A percentile compares a stretch with the other conserved stretches of the same genome.
These are phyloP conservation scores for Volucella zonaria DNA, from an alignment of 2,888 invertebrate species.

Conservation along the genomic window DNA sequence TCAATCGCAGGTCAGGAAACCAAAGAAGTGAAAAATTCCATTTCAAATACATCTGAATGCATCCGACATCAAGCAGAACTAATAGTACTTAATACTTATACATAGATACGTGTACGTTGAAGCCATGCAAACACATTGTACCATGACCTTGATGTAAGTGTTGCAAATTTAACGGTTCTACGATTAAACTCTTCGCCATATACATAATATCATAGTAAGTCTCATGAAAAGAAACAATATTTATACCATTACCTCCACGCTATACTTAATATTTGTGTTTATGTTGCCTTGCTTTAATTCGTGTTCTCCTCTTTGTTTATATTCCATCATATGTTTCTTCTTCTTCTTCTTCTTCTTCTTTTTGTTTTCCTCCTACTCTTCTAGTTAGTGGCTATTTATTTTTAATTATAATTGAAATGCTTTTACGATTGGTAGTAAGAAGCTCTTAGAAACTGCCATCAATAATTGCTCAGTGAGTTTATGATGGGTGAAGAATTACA, in stretches of 20 bases:
- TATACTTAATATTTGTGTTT: conserved; percentile 60
- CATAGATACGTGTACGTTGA: not conserved
- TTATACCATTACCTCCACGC: conserved; percentile 61
- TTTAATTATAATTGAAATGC: conserved; percentile 21
- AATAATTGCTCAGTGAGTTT: conserved; percentile 33
- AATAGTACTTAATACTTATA: conserved; percentile 2
- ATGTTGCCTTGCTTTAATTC: conserved; percentile 34
- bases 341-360: too few relatives aligned
- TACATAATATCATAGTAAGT: too few relatives aligned
- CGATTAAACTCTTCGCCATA: not conserved
- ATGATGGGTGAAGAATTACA: conserved; percentile 54
- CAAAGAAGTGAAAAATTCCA: too few relatives aligned
- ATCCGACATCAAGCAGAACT: conserved; percentile 25
- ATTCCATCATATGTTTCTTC: not conserved
- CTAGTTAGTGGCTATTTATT: not conserved
- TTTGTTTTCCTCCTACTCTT: not conserved
- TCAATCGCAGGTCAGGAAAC: conserved; percentile 6
- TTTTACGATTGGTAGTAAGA: conserved; percentile 5
- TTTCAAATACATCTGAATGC: not conserved
- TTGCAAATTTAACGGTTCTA: conserved; percentile 56
- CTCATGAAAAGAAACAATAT: conserved; percentile 40
- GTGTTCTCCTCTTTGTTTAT: conserved; percentile 22
- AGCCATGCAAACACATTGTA: conserved; percentile 20
- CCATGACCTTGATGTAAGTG: conserved; percentile 60
- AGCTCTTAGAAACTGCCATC: conserved; percentile 9